Base-by-base conservation (phyloP, 2,113 vertebrate species). In the Mungos mungo region DNA sequence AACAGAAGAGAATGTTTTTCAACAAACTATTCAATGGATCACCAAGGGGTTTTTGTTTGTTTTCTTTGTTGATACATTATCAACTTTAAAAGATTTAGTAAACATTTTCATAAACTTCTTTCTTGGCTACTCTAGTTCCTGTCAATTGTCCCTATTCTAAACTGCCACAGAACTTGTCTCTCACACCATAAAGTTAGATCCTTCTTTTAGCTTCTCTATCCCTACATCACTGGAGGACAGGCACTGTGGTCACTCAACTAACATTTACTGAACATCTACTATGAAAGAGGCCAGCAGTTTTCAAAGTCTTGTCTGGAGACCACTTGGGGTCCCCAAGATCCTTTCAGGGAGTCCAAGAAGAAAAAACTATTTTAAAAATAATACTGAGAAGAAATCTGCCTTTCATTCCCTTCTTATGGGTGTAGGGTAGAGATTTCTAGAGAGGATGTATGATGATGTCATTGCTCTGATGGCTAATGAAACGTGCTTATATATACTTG, bases 351-450 rank as follows among this genome's bases (percentile, higher is more conserved):
- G 25, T 71, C 45, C 91, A 50, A 35, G 41, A 94, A 74, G 35
- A 85, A 89, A 77, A 93, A 83, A 66, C 66, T 90, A 86, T 85
- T 95, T 96, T 72, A 14, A 27, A 65, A 68, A 65, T 71, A 92
- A 38, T 74, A 79, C 25, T 92, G 77, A 85, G 18, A 52, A 76
- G 23, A 50, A 50, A 47, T 69, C 63, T 76, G 27, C 27, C 54
- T 79, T 68, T 79, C 15, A 82, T 60, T 83, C 54, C 90, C 31
- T 65, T 95, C 31, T 87, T 82, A 81, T 3, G 4, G 16, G 33
- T 47, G 16, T 19, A 88, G 29, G 71, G 47, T 13, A 69, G 41
- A 90, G 72, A 95, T 33, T 90, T 95, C 31, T 76, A 83, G 33
- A 90, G 27, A 21, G 41, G 35, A 68, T 29, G 11, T 88, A 41